Evolutionary conservation across 1,140 invertebrate species (phyloP).

Genomic region (Papilio polyxenes): DNA sequence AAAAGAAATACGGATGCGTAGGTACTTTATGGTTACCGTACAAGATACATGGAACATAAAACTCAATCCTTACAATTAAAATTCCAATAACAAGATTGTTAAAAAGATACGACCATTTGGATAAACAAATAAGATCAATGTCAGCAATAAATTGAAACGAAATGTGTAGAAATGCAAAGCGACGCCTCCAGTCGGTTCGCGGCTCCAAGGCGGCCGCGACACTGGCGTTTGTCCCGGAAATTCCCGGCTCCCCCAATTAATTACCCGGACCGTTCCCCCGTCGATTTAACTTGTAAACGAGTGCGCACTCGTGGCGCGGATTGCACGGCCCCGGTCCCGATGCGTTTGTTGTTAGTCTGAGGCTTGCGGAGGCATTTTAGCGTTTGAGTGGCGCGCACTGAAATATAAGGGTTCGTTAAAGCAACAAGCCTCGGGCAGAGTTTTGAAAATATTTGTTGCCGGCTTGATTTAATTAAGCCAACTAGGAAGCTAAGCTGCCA

Average conservation of each 20-base stretch:
- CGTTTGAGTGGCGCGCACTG: slow-evolving; percentile 7
- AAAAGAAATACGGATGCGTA: neutral
- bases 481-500: neutral
- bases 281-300: slow-evolving; percentile 53
- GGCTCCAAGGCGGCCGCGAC: slow-evolving; percentile 38
- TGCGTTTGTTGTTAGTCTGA: slow-evolving; percentile 29
- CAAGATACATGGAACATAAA: neutral
- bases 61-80: neutral
- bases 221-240: slow-evolving; percentile 48
- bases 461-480: slow-evolving; percentile 29
- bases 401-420: slow-evolving; percentile 28
- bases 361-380: slow-evolving; percentile 21
- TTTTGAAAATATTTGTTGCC: slow-evolving; percentile 29
- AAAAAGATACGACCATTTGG: neutral
- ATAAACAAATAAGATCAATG: slow-evolving; percentile 22
- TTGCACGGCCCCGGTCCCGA: slow-evolving; percentile 34
- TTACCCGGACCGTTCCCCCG: slow-evolving; percentile 45
- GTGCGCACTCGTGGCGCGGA: slow-evolving; percentile 42
- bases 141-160: slow-evolving; percentile 1
- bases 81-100: slow-evolving; percentile 12
- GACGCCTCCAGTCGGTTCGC: neutral
- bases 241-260: slow-evolving; percentile 48
- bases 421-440: slow-evolving; percentile 12
- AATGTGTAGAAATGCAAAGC: slow-evolving; percentile 1
- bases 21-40: neutral